Evolutionary conservation across 2,888 invertebrate genomes (phyloP).

Genomic region (Phyllotreta striolata): DNA sequence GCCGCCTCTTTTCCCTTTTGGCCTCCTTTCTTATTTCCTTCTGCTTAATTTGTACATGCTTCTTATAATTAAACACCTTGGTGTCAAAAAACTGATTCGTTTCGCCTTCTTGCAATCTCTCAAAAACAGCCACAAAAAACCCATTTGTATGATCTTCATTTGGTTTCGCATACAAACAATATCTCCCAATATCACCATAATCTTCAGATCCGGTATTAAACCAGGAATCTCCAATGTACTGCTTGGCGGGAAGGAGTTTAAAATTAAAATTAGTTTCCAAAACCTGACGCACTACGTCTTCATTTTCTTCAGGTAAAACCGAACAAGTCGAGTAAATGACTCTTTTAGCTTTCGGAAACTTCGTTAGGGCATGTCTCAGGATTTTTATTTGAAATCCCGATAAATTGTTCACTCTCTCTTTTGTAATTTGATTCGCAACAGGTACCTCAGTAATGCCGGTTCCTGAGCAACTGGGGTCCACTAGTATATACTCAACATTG

Average conservation of each 20-base stretch:
- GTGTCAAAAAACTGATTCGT: slow-evolving; percentile 52
- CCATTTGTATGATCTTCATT: slow-evolving; percentile 86
- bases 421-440: slow-evolving; percentile 49
- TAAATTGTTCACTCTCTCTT: slow-evolving; percentile 69
- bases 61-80: slow-evolving; percentile 45
- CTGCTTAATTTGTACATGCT: slow-evolving; percentile 42
- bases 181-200: slow-evolving; percentile 72
- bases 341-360: slow-evolving; percentile 82
- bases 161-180: slow-evolving; percentile 81
- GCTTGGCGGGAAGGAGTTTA: slow-evolving; percentile 69
- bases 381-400: slow-evolving; percentile 85
- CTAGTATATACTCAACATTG: slow-evolving; percentile 86
- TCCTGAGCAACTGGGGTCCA: slow-evolving; percentile 97
- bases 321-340: slow-evolving; percentile 98
- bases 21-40: slow-evolving; percentile 32
- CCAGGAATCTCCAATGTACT: slow-evolving; percentile 72
- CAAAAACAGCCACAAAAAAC: slow-evolving; percentile 94
- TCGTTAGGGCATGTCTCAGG: slow-evolving; percentile 82
- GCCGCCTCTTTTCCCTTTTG: not conserved
- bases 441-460: slow-evolving; percentile 76
- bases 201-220: slow-evolving; percentile 71
- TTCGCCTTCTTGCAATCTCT: slow-evolving; percentile 65
- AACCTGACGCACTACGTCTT: slow-evolving; percentile 82
- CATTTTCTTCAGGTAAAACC: slow-evolving; percentile 88
- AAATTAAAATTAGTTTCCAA: slow-evolving; percentile 67